Percentiles rank a stretch among this genome's conserved stretches.
Conservation (phyloP, 2,797 vertebrate species). For the Pristis pectinata region DNA sequence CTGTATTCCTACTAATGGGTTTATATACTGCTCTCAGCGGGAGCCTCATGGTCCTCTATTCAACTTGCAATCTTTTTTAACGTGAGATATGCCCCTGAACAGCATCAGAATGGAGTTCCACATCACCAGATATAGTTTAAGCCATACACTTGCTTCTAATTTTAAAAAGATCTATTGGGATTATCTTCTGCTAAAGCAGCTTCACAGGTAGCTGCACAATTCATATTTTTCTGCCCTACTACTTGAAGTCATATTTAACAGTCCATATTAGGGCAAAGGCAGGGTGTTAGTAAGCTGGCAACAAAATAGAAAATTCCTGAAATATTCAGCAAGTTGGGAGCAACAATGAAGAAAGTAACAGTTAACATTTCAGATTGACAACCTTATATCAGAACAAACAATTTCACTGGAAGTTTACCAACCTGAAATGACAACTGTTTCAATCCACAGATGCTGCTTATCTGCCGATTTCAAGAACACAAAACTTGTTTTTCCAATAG, state of each 20-base stretch:
- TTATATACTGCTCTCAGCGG: neutral
- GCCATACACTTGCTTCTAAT: no score
- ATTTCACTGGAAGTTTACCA: no score
- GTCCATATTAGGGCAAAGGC: neutral
- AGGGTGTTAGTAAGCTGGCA: neutral
- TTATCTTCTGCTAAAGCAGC: neutral
- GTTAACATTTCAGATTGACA: no score
- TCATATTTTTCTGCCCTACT: neutral
- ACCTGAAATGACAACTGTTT: no score
- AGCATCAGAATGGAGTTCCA: neutral
- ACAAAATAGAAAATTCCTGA: no score
- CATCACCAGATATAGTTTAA: neutral
- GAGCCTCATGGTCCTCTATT: neutral
- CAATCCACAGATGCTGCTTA: no score
- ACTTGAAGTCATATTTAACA: neutral
- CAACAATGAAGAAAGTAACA: no score
- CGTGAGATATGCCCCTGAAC: neutral
- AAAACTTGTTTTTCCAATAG: no score
- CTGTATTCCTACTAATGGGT: neutral
- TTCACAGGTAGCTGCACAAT: neutral
- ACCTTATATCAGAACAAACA: no score
- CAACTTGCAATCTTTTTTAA: neutral
- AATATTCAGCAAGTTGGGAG: no score
- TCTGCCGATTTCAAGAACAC: no score
- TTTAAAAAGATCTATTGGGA: neutral